Evolutionary conservation across 2,888 invertebrate genomes (phyloP).

Genomic region (Caradrina kadenii): DNA sequence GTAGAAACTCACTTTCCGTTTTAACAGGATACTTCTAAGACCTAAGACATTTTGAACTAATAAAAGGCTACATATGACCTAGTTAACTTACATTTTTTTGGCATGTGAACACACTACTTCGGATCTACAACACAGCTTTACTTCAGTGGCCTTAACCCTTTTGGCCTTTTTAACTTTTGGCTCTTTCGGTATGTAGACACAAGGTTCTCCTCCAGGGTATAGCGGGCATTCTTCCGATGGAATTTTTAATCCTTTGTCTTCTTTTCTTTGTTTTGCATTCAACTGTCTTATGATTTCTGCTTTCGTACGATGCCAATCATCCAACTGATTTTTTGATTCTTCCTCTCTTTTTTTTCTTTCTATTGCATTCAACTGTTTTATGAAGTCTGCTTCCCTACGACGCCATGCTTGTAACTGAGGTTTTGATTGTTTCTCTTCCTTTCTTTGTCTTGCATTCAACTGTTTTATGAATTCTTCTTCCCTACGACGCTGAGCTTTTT

Average conservation of each 20-base stretch:
- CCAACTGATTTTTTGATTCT: too few relatives aligned
- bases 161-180: slow-evolving; percentile 4
- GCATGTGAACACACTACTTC: slow-evolving; percentile 6
- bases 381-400: slow-evolving; percentile 30
- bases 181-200: neutral
- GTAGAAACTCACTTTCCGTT: too few relatives aligned
- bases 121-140: slow-evolving; percentile 20
- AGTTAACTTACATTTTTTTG: slow-evolving; percentile 35
- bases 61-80: neutral
- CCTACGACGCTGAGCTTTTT: slow-evolving; percentile 27
- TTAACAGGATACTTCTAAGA: neutral
- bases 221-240: neutral
- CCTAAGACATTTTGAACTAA: neutral
- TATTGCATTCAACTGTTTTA: slow-evolving; percentile 20
- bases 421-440: too few relatives aligned
- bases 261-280: too few relatives aligned
- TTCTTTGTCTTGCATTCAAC: slow-evolving; percentile 5
- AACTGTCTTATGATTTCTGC: too few relatives aligned
- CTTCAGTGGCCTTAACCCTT: slow-evolving; percentile 25
- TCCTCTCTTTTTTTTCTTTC: too few relatives aligned
- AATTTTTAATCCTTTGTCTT: too few relatives aligned
- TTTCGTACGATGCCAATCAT: too few relatives aligned
- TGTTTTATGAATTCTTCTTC: slow-evolving; percentile 34
- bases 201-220: neutral
- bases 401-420: too few relatives aligned